Evolutionary conservation across 2,888 invertebrate genomes (phyloP).

Genomic region (Geotrupes spiniger): DNA sequence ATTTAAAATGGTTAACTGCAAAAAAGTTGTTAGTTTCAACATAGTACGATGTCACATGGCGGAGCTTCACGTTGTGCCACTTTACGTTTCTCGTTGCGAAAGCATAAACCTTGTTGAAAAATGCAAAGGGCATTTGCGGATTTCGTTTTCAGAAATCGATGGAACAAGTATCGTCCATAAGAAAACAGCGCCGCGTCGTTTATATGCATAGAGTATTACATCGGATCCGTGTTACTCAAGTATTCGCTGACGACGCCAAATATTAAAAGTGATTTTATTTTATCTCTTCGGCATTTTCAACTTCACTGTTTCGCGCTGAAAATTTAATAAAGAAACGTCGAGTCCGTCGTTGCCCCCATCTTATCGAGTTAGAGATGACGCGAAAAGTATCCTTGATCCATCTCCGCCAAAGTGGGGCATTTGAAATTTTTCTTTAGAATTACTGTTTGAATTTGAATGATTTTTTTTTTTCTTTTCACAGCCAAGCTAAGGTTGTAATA

Average conservation of each 20-base stretch:
- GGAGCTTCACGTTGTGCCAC: too few species aligned
- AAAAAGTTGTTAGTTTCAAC: too few species aligned
- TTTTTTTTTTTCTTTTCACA: neutral
- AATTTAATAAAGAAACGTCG: slow-evolving; percentile 4
- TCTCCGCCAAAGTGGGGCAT: too few species aligned
- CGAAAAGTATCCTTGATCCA: too few species aligned
- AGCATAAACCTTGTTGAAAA: neutral
- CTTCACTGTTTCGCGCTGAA: neutral
- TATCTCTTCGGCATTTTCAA: neutral
- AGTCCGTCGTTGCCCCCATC: neutral
- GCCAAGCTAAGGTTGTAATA: neutral
- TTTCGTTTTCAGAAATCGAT: slow-evolving; percentile 1
- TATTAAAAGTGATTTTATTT: neutral
- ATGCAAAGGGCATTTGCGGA: neutral
- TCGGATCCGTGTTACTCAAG: neutral
- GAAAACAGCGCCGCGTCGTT: neutral
- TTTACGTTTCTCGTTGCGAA: too few species aligned
- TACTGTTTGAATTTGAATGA: too few species aligned
- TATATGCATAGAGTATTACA: neutral
- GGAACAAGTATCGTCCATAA: neutral
- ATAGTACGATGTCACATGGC: too few species aligned
- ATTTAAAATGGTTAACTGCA: too few species aligned
- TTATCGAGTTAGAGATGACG: too few species aligned
- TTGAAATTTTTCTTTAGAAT: too few species aligned
- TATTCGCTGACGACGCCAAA: neutral